These are phyloP conservation scores for Temnothorax nylanderi DNA, from an alignment of 1,140 invertebrate species.

Conservation along the genomic window DNA sequence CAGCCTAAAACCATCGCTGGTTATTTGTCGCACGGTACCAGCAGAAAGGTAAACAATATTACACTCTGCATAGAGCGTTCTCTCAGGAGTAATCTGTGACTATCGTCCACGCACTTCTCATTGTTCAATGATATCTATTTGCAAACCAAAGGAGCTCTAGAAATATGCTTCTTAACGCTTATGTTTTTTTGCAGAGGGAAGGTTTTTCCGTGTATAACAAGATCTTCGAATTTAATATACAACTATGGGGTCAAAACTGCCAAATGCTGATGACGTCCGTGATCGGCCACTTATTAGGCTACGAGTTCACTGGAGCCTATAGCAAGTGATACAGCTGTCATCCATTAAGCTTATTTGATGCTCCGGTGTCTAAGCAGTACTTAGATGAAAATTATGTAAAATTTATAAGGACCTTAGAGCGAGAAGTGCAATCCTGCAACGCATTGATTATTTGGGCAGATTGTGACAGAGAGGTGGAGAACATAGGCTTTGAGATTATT, in stretches of 20 bases:
- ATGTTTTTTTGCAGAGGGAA: constrained; percentile 90
- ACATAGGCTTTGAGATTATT: constrained; percentile 99
- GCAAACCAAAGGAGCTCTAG: background rate
- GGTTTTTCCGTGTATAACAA: constrained; percentile 97
- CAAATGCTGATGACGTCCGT: constrained; percentile 99
- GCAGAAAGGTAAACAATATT: constrained; percentile 87
- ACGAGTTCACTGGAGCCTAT: constrained; percentile 92
- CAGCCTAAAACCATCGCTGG: constrained; percentile 97
- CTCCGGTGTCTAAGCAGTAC: constrained; percentile 94
- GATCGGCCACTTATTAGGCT: constrained; percentile 96
- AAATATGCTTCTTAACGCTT: constrained; percentile 7
- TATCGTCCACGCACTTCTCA: background rate
- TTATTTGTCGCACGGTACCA: constrained; percentile 93
- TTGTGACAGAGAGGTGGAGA: constrained; percentile 99
- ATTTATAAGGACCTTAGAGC: constrained; percentile 95
- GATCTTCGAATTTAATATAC: constrained; percentile 97
- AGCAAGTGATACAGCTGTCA: constrained; percentile 94
- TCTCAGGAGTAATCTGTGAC: background rate
- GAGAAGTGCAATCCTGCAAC: constrained; percentile 91
- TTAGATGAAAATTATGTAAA: constrained; percentile 89
- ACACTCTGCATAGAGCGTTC: background rate
- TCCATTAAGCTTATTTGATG: constrained; percentile 96
- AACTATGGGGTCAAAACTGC: constrained; percentile 90
- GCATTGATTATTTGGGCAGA: constrained; percentile 99
- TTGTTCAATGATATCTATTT: background rate